Evolutionary conservation across 2,113 vertebrate species (phyloP), one percentile per base, ranked within the genome.

Genomic region (Nycticebus coucang): DNA sequence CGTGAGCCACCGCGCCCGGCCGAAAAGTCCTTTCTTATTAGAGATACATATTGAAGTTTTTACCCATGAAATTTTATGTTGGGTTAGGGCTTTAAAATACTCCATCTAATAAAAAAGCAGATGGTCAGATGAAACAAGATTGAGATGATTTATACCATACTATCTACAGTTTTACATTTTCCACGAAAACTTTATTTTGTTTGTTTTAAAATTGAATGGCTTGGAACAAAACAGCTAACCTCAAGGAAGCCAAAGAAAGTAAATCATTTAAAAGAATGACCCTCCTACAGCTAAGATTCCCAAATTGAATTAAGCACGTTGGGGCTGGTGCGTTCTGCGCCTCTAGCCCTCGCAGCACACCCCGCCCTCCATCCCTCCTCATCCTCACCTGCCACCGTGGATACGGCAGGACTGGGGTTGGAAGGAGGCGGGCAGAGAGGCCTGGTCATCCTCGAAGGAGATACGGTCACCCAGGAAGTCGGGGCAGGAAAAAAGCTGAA

Each of bases 331-430:
- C 5, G 0, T 30, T 14, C 11, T 7, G 21, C 22, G 4, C 19
- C 71, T 45, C 4, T 15, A 13, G 4, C 26, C 60, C 60, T 64
- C 60, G 4, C 24, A 64, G 74, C 74, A 9, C 53, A 30, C 5
- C 24, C 28, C 1, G 1, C 11, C 8, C 88, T 14, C 22, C 33
- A 57, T 1, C 59, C 26, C 45, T 50, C 26, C 68, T 4, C 3
- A 8, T 60, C 30, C 98, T 98, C 95, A 99, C 99, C 99, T 99
- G 98, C 99, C 99, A 0, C 99, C 98, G 0, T 97, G 97, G 89
- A 99, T 99, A n/a, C 99, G 98, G 98, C 99, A 99, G 37, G 99
- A 99, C 95, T 98, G 98, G 4, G 98, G 98, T 71, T 89, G 2
- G 30, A 99, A 98, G 55, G 97, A 93, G 2, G 98, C 41, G 0